These are phyloP conservation scores for Barbus barbus DNA, from an alignment of 2,113 vertebrate genomes.

Conservation along the genomic window DNA sequence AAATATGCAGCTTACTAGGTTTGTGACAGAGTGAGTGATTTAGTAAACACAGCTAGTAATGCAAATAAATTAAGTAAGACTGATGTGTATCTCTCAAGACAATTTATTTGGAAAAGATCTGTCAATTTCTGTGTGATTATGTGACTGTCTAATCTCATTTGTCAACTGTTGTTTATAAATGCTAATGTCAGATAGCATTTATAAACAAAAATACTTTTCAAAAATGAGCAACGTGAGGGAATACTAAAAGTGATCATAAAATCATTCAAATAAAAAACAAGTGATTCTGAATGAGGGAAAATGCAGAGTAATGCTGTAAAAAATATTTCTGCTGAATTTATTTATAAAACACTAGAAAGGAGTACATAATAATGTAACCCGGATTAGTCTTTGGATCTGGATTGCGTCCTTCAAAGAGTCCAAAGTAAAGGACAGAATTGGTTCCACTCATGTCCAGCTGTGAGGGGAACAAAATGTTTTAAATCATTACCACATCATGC, in stretches of 20 bases:
- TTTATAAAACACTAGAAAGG: conserved; percentile 79
- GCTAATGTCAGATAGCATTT: not conserved
- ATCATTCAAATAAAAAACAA: no score
- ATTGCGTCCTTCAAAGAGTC: conserved; percentile 71
- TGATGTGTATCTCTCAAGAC: not conserved
- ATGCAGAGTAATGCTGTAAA: no score
- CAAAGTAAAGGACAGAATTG: conserved; percentile 75
- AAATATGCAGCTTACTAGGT: not conserved
- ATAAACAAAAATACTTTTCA: not conserved
- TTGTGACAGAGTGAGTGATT: no score
- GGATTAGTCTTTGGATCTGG: conserved; percentile 71
- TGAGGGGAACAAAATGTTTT: conserved; percentile 15
- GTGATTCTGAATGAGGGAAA: not conserved
- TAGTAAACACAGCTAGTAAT: not conserved
- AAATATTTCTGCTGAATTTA: no score
- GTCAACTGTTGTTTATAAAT: not conserved
- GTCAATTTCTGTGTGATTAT: not conserved
- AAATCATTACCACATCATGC: not conserved
- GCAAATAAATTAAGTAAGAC: not conserved
- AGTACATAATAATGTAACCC: conserved; percentile 78
- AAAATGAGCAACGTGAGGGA: not conserved
- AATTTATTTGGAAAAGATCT: not conserved
- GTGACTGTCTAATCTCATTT: not conserved
- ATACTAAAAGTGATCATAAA: no score
- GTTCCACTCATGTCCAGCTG: conserved; percentile 68